These are phyloP conservation scores for Nycteola revayana DNA, from an alignment of 2,888 invertebrate genomes.

Conservation along the genomic window DNA sequence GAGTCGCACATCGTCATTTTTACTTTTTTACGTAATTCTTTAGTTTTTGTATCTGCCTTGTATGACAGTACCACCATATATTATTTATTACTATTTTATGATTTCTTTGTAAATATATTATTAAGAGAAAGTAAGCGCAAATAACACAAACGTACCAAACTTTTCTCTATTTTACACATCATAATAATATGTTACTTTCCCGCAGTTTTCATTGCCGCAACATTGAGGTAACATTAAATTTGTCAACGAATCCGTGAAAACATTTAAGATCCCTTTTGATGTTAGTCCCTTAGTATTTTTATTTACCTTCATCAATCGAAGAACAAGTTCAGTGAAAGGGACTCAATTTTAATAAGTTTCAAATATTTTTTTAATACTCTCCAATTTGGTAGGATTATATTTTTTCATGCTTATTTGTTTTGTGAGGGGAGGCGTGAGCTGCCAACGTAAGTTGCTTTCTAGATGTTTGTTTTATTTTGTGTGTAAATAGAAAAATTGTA, in stretches of 20 bases:
- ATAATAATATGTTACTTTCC: background rate
- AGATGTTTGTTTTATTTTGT: conserved; percentile 6
- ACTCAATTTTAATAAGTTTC: conserved; percentile 35
- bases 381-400: conserved; percentile 17
- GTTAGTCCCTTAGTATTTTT: conserved; percentile 29
- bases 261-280: conserved; percentile 40
- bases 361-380: conserved; percentile 28
- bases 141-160: too few species aligned
- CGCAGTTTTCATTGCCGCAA: conserved; percentile 16
- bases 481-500: conserved; percentile 5
- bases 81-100: too few species aligned
- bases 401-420: conserved; percentile 19
- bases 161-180: too few species aligned
- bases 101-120: too few species aligned
- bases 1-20: too few species aligned
- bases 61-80: too few species aligned
- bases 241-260: conserved; percentile 46
- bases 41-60: too few species aligned
- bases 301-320: conserved; percentile 28
- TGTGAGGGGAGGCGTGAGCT: conserved; percentile 5
- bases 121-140: too few species aligned
- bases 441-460: conserved; percentile 4
- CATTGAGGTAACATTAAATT: conserved; percentile 43
- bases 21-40: too few species aligned
- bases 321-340: conserved; percentile 20